A percentile compares a stretch with the other conserved stretches of the same genome.
phyloP scores from a whole-genome alignment of 2,888 invertebrate species.

The Boloria euphrosyne region DNA sequence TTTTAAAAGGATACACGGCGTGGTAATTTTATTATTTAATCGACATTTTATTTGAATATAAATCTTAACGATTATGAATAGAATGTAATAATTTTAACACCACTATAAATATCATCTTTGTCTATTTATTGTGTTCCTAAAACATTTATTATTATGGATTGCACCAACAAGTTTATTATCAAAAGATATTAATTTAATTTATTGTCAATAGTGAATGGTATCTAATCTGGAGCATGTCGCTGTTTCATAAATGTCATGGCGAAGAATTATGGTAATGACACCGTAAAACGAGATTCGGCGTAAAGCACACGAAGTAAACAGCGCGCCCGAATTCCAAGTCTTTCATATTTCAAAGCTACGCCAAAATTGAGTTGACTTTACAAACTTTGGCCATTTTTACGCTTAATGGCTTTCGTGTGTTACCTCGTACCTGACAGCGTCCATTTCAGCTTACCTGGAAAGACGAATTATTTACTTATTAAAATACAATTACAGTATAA shows the following conservation, averaged over 20 bases:
- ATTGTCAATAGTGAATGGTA: background rate
- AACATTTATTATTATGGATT: no score
- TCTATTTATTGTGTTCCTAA: no score
- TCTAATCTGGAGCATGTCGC: background rate
- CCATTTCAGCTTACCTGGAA: conserved; percentile 17
- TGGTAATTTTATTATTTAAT: no score
- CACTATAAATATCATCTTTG: no score
- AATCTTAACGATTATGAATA: no score
- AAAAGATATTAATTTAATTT: no score
- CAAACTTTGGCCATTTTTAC: conserved; percentile 21
- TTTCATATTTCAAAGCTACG: conserved; percentile 10
- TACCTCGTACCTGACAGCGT: conserved; percentile 12
- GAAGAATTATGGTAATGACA: conserved; percentile 17
- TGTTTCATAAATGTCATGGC: conserved; percentile 17
- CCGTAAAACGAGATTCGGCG: conserved; percentile 5
- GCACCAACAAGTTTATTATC: no score
- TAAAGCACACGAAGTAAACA: conserved; percentile 14
- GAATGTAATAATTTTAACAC: no score
- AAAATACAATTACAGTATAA: background rate
- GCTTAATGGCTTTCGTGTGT: conserved; percentile 15
- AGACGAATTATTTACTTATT: background rate
- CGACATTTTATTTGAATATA: no score
- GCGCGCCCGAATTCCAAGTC: background rate
- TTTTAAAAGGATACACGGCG: no score
- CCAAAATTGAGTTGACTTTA: conserved; percentile 17